Evolutionary conservation across 2,797 vertebrate species (phyloP), one percentile per base, ranked within the genome.

Genomic region (Ctenopoma multispine): DNA sequence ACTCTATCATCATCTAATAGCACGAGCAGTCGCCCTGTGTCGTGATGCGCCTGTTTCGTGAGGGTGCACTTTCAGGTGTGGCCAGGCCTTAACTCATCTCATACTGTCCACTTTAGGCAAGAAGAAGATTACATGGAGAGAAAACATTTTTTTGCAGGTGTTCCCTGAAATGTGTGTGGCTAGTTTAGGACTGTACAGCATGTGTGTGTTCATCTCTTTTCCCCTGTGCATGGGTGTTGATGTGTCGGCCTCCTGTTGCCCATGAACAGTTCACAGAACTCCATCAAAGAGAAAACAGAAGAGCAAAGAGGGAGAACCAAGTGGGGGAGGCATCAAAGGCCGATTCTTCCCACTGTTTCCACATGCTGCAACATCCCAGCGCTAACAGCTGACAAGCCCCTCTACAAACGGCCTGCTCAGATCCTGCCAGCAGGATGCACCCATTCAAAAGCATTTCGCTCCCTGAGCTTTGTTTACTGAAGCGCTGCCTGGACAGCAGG

Each of bases 341-440:
- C 78, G 57, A 70, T 67, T 83, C 90, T 89, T 87, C 91, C 75
- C 70, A 85, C 90, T 86, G 92, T 90, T 92, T 89, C 80, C 87
- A 63, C 85, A 80, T 84, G 85, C 92, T 57, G 80, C 85, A 89
- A 70, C 91, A 79, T 76, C 90, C 88, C 87, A 44, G 20, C 44
- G 63, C 66, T 14, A 90, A 87, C 91, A 90, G 92, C 91, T 90
- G 90, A 93, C 93, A 84, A 80, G 78, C 88, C 78, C 88, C 87
- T 93, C 89, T 58, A 79, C 84, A 93, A 94, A 94, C 93, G 94
- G 79, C 76, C 86, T 62, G 82, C 86, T 92, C 87, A 91, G 90
- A 92, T 92, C 92, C 85, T 90, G 80, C 77, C 91, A 91, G 93
- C 91, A 89, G 91, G 92, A 89, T 59, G 78, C 85, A 48, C 51